Evolutionary conservation across 2,888 invertebrate species (phyloP).

Genomic region (Eilema griseolum): DNA sequence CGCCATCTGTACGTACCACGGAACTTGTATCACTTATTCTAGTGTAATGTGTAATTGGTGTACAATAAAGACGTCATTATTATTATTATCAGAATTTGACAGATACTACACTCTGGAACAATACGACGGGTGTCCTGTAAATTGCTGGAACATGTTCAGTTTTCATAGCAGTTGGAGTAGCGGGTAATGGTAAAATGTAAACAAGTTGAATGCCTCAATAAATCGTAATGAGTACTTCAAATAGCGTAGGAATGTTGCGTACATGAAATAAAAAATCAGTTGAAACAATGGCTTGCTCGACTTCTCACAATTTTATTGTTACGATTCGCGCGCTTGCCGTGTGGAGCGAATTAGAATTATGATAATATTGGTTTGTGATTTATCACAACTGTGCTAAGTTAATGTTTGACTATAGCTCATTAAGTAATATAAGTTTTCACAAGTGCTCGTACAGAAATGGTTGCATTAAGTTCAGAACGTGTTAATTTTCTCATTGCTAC

Average conservation of each 20-base stretch:
- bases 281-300: slow-evolving; percentile 34
- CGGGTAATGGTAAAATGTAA: neutral
- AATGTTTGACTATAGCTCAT: neutral
- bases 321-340: slow-evolving; percentile 16
- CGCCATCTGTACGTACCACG: no score
- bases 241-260: slow-evolving; percentile 24
- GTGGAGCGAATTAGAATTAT: neutral
- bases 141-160: no score
- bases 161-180: no score
- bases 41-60: no score
- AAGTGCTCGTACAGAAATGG: neutral
- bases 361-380: neutral
- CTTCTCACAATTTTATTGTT: slow-evolving; percentile 39
- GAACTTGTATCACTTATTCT: no score
- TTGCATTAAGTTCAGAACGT: neutral
- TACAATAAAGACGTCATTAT: no score
- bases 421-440: neutral
- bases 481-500: neutral
- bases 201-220: neutral
- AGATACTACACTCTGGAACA: no score
- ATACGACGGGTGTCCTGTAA: no score
- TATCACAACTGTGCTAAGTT: neutral
- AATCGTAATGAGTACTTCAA: slow-evolving; percentile 6
- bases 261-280: slow-evolving; percentile 36
- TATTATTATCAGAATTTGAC: no score